phyloP scores from a whole-genome alignment of 2,797 vertebrate genomes.

The Etheostoma nigrum region DNA sequence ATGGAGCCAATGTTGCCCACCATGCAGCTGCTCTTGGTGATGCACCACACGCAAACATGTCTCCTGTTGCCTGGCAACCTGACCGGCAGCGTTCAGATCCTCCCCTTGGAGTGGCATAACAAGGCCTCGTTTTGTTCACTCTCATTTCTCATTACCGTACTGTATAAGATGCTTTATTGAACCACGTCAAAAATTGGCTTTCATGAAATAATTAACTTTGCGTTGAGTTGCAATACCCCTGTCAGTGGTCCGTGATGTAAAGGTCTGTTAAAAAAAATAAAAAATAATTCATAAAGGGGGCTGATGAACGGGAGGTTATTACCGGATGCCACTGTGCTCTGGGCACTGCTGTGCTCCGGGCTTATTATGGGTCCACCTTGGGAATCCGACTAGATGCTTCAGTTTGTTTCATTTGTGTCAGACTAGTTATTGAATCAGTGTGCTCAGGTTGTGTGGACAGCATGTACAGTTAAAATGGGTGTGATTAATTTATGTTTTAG shows the following conservation, averaged over 20 bases:
- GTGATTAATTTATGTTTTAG: background rate
- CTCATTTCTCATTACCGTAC: constrained; percentile 76
- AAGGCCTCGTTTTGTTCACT: constrained; percentile 68
- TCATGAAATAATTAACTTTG: constrained; percentile 70
- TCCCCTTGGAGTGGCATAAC: constrained; percentile 69
- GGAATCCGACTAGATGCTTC: constrained; percentile 44
- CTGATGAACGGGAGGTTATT: constrained; percentile 60
- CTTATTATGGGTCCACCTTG: constrained; percentile 37
- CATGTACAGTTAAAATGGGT: background rate
- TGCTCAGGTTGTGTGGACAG: background rate
- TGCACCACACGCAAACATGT: constrained; percentile 73
- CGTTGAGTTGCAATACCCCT: constrained; percentile 33
- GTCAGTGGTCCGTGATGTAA: constrained; percentile 44
- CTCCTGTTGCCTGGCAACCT: constrained; percentile 83
- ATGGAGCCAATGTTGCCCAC: constrained; percentile 50
- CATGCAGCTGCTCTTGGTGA: constrained; percentile 59
- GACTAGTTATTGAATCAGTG: background rate
- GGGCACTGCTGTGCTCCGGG: constrained; percentile 11
- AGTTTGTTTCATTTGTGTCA: background rate
- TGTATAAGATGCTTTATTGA: constrained; percentile 70
- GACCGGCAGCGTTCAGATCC: constrained; percentile 66
- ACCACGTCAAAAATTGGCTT: constrained; percentile 66
- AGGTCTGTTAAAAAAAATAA: constrained; percentile 25
- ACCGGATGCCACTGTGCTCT: background rate
- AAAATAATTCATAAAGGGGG: constrained; percentile 32